These are phyloP conservation scores for Coelopa frigida DNA, from an alignment of 1,140 invertebrate genomes.

Conservation along the genomic window DNA sequence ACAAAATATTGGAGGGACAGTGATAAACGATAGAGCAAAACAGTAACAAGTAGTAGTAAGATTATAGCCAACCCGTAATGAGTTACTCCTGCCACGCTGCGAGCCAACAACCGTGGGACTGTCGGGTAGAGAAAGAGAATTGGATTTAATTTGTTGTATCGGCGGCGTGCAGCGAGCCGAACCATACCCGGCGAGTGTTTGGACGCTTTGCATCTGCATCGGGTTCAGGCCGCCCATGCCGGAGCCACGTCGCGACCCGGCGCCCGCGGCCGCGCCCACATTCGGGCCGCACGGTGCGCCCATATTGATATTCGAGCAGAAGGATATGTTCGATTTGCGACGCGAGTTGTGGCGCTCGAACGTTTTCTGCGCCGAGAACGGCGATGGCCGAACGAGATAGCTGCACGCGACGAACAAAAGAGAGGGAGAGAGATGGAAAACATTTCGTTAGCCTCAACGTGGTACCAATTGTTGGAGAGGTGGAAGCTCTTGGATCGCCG, in stretches of 20 bases:
- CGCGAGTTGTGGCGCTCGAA: constrained; percentile 85
- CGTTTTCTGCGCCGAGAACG: constrained; percentile 88
- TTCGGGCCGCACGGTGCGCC: constrained; percentile 49
- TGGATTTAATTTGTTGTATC: constrained; percentile 69
- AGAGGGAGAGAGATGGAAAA: constrained; percentile 10
- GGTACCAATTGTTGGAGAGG: not conserved
- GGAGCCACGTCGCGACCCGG: constrained; percentile 52
- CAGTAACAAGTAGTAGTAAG: constrained; percentile 15
- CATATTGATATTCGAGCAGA: constrained; percentile 71
- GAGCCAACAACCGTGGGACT: constrained; percentile 71
- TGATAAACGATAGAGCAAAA: not conserved
- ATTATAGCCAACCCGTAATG: constrained; percentile 58
- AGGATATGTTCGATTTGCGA: constrained; percentile 84
- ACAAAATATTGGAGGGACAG: constrained; percentile 5
- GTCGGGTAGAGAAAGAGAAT: constrained; percentile 79
- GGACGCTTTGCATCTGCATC: constrained; percentile 46
- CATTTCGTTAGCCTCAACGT: not conserved
- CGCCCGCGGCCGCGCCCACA: constrained; percentile 40
- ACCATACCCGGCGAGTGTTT: constrained; percentile 55
- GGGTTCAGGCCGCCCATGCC: constrained; percentile 47
- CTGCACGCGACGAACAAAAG: too few relatives aligned
- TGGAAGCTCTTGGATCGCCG: not conserved
- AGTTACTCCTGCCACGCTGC: constrained; percentile 74
- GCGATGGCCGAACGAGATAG: constrained; percentile 80
- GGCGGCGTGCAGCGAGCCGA: constrained; percentile 62